Evolutionary conservation across 1,140 invertebrate species (phyloP).

Genomic region (Solenopsis fugax): DNA sequence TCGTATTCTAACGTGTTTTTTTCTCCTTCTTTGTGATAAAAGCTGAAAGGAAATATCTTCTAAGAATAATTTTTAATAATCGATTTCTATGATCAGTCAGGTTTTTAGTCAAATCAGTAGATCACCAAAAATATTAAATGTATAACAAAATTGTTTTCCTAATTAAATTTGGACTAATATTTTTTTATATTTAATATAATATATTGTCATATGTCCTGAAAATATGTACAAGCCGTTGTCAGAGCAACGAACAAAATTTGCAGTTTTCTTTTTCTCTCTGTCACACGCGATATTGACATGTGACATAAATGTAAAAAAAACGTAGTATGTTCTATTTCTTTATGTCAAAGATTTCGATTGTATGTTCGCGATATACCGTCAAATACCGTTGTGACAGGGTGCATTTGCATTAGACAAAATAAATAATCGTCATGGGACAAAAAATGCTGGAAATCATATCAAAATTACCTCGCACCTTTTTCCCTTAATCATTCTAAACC

Average conservation of each 20-base stretch:
- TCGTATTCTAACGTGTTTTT: too few species aligned
- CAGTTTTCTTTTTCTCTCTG: not conserved
- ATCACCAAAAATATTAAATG: not conserved
- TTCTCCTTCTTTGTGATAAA: too few species aligned
- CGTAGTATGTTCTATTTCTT: not conserved
- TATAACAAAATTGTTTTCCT: not conserved
- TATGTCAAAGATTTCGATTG: not conserved
- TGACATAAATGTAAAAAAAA: not conserved
- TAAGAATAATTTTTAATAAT: too few species aligned
- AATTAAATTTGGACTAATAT: not conserved
- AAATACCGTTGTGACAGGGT: constrained; percentile 6
- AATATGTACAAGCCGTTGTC: not conserved
- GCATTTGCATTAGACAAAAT: not conserved
- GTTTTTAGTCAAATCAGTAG: too few species aligned
- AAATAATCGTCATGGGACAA: not conserved
- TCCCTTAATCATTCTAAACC: not conserved
- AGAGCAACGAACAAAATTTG: not conserved
- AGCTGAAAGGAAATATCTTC: too few species aligned
- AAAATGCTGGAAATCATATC: not conserved
- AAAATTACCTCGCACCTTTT: not conserved
- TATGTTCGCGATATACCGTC: not conserved
- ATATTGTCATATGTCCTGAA: not conserved
- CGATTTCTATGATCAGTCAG: too few species aligned
- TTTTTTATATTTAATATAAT: not conserved
- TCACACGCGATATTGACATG: not conserved